Evolutionary conservation across 2,113 vertebrate species (phyloP), one percentile per base, ranked within the genome.

Genomic region (Boleophthalmus pectinirostris): DNA sequence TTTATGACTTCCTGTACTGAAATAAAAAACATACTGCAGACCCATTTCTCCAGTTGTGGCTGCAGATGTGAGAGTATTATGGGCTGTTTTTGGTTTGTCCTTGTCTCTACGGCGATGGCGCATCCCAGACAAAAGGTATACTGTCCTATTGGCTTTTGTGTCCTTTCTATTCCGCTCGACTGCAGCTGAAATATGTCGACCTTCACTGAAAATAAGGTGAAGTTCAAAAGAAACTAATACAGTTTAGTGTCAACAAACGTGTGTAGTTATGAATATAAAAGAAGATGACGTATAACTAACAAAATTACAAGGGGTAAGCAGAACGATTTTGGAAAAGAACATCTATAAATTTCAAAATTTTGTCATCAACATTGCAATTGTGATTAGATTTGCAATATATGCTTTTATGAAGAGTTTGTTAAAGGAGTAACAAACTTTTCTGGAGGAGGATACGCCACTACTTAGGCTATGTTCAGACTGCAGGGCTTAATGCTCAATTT

Each of bases 191-290:
- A 72, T 65, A 18, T 21, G 9, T 29, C 71, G 82, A 85, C 81
- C 80, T 81, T 83, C 72, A 68, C 43, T 68, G 70, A 78, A 79
- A 79, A 70, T 73, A 38, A 21, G 74, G 53, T 76, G 72, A 57
- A 68, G 46, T 54, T 79, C 57, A 85, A 80, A 61, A 71, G 53
- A n/a, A 45, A 10, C 1, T 3, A 5, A 2, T 16, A 15, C 23
- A 25, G 23, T 57, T n/a, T 24, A 57, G 38, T 43, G 8, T 43
- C 38, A 10, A 43, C 38, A 43, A 43, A 38, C 9, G 35, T 43
- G 38, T 43, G 10, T 43, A 43, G 38, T 1, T 43, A 10, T 43
- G 10, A 43, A 43, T 43, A 43, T 8, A 43, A 38, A 38, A 43
- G 38, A 10, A 43, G 7, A 43, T 43, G 8, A 43, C 38, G 1